phyloP scores from a whole-genome alignment of 2,113 vertebrate genomes.

The Xyrauchen texanus region DNA sequence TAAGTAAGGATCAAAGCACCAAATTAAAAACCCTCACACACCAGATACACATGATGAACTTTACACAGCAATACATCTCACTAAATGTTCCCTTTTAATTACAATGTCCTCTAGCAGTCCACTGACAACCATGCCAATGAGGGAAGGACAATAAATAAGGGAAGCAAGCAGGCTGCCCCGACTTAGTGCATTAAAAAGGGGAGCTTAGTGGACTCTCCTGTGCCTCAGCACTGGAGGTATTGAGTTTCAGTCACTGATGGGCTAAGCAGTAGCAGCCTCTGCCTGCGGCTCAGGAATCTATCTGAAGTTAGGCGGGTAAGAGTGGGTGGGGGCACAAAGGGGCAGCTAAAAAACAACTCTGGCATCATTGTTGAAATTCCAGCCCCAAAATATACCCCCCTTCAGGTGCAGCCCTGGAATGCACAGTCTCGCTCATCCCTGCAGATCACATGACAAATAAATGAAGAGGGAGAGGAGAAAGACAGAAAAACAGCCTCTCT shows the following conservation, averaged over 20 bases:
- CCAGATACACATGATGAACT: too few species aligned
- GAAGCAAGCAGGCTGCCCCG: slow-evolving; percentile 56
- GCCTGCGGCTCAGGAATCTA: slow-evolving; percentile 70
- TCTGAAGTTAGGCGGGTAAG: slow-evolving; percentile 50
- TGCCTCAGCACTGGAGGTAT: slow-evolving; percentile 51
- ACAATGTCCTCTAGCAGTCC: slow-evolving; percentile 6
- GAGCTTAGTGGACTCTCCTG: slow-evolving; percentile 59
- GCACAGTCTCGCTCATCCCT: slow-evolving; percentile 53
- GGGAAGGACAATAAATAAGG: slow-evolving; percentile 58
- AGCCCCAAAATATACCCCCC: slow-evolving; percentile 51
- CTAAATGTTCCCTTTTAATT: slow-evolving; percentile 7
- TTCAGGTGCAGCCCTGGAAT: slow-evolving; percentile 63
- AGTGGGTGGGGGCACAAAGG: slow-evolving; percentile 26
- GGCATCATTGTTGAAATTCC: slow-evolving; percentile 70
- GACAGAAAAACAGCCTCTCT: not conserved
- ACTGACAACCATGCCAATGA: not conserved
- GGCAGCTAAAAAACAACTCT: slow-evolving; percentile 66
- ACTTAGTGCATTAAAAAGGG: slow-evolving; percentile 64
- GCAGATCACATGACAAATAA: slow-evolving; percentile 60
- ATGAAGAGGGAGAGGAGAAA: slow-evolving; percentile 28
- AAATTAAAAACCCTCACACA: too few species aligned
- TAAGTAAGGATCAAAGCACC: too few species aligned
- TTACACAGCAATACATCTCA: not conserved
- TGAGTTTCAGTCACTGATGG: slow-evolving; percentile 71
- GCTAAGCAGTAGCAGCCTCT: slow-evolving; percentile 71